Conservation (phyloP, 2,113 vertebrate species). For the Paracanthobrama guichenoti region DNA sequence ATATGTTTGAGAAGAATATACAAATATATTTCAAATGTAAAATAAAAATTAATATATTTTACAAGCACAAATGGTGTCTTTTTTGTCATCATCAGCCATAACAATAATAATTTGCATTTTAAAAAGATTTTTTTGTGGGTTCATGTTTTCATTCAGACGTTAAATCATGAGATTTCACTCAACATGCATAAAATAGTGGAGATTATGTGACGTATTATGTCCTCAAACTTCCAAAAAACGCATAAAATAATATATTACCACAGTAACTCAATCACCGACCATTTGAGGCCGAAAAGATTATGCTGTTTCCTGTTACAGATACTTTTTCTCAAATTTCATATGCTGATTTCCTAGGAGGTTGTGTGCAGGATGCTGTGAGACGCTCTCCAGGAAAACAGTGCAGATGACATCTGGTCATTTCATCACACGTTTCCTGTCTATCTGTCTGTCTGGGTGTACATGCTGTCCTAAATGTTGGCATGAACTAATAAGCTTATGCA, state of each 20-base stretch:
- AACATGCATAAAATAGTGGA: neutral
- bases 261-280: neutral
- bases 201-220: neutral
- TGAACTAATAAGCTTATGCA: slow-evolving; percentile 1
- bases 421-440: slow-evolving; percentile 49
- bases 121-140: neutral
- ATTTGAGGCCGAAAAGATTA: neutral
- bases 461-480: neutral
- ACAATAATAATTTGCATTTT: neutral
- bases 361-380: slow-evolving; percentile 49
- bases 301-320: neutral
- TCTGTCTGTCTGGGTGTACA: slow-evolving; percentile 9
- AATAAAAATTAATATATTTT: neutral
- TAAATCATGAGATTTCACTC: neutral
- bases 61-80: slow-evolving; percentile 1
- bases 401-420: slow-evolving; percentile 49
- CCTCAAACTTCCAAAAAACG: neutral
- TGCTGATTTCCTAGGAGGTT: slow-evolving; percentile 44
- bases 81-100: neutral
- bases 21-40: slow-evolving; percentile 32
- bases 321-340: neutral
- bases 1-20: slow-evolving; percentile 27
- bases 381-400: slow-evolving; percentile 50
- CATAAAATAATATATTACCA: neutral
- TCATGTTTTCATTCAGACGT: neutral